These are phyloP conservation scores for Drosophila punjabiensis DNA, from an alignment of 1,140 invertebrate genomes.

Conservation along the genomic window DNA sequence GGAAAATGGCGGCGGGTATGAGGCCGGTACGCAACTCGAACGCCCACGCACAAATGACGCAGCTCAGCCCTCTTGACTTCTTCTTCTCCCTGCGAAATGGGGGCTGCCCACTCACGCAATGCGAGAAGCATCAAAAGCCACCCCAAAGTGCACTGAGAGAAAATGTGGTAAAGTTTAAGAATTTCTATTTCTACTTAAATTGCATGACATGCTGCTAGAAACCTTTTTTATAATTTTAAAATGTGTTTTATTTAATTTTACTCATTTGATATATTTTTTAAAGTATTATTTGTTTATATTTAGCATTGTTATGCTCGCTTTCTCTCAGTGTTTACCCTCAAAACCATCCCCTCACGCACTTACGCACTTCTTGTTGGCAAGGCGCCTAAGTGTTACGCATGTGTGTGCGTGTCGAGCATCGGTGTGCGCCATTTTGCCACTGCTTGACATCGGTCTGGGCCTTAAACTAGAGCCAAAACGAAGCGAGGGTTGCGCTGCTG, in stretches of 20 bases:
- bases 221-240: background rate
- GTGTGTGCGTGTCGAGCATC: conserved; percentile 38
- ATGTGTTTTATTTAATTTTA: background rate
- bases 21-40: conserved; percentile 50
- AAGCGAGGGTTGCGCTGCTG: conserved; percentile 39
- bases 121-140: background rate
- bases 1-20: conserved; percentile 17
- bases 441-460: conserved; percentile 39
- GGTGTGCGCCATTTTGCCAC: conserved; percentile 60
- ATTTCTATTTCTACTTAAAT: too few species aligned
- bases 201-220: too few species aligned
- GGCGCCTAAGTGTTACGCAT: conserved; percentile 73
- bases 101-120: conserved; percentile 60
- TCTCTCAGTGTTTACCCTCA: background rate
- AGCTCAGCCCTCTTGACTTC: conserved; percentile 38
- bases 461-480: conserved; percentile 17
- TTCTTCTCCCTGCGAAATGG: conserved; percentile 24
- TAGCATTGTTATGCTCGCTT: background rate
- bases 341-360: conserved; percentile 30
- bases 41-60: conserved; percentile 68
- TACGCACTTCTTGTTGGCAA: conserved; percentile 53
- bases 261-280: background rate
- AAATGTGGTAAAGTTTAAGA: background rate
- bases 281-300: background rate
- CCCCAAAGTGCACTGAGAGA: background rate